These are phyloP conservation scores for Lathamus discolor DNA, from an alignment of 2,113 vertebrate species.

Conservation along the genomic window DNA sequence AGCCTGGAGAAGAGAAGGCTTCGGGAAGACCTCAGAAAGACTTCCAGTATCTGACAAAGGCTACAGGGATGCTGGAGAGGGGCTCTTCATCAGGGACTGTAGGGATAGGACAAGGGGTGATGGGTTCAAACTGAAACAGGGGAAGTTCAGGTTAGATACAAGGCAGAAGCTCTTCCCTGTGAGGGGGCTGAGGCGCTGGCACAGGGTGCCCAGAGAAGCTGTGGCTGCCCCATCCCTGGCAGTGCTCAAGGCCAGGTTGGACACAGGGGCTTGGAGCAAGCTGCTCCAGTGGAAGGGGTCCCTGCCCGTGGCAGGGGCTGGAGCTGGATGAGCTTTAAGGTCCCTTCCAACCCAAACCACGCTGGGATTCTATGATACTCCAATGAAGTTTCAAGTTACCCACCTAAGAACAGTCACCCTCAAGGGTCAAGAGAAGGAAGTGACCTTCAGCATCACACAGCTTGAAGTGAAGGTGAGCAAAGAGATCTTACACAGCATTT, in stretches of 20 bases:
- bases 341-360: background rate
- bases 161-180: too few relatives aligned
- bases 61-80: background rate
- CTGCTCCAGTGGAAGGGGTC: too few relatives aligned
- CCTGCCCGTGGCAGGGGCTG: too few relatives aligned
- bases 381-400: background rate
- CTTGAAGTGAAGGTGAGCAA: background rate
- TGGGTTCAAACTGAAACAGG: background rate
- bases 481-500: background rate
- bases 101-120: background rate
- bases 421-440: background rate
- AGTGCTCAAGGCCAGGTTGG: too few relatives aligned
- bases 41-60: background rate
- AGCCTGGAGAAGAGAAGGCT: background rate
- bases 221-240: too few relatives aligned
- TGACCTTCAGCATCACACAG: background rate
- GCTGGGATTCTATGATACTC: background rate
- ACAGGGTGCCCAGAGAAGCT: too few relatives aligned
- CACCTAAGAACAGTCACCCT: background rate
- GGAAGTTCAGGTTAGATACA: background rate
- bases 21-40: background rate
- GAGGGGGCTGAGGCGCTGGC: too few relatives aligned
- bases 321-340: background rate
- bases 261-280: too few relatives aligned
- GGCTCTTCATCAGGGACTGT: background rate